A percentile compares a stretch with the other conserved stretches of the same genome.
phyloP scores from a whole-genome alignment of 2,113 vertebrate genomes.

The Podocnemis expansa region DNA sequence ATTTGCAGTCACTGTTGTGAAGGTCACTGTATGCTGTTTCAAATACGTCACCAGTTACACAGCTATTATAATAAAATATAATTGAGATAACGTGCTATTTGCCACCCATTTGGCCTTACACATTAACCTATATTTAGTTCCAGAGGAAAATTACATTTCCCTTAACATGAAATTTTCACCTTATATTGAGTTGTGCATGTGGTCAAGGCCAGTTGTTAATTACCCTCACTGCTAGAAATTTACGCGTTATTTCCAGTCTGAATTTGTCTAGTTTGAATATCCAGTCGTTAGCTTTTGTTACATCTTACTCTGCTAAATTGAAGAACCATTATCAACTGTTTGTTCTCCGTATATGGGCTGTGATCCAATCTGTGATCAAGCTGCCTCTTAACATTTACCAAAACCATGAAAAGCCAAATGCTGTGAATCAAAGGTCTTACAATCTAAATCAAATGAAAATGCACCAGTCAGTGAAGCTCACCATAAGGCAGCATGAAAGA shows the following conservation, averaged over 20 bases:
- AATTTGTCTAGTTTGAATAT: background rate
- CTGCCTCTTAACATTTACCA: background rate
- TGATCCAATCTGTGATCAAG: background rate
- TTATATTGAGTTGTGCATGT: background rate
- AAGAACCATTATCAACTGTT: background rate
- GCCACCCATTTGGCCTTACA: background rate
- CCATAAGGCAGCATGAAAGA: background rate
- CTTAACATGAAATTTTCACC: background rate
- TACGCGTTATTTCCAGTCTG: background rate
- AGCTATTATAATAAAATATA: background rate
- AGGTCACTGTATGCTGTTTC: constrained; percentile 4
- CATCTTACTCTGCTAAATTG: background rate
- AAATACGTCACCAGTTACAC: constrained; percentile 18
- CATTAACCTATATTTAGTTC: background rate
- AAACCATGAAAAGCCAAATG: background rate
- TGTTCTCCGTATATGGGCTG: background rate
- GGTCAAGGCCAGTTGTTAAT: background rate
- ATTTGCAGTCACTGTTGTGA: constrained; percentile 12
- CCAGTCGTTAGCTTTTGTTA: background rate
- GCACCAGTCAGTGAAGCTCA: background rate
- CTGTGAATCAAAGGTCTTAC: background rate
- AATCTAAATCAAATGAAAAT: background rate
- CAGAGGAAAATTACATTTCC: background rate
- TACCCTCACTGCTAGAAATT: background rate
- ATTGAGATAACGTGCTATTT: background rate